Evolutionary conservation across 2,888 invertebrate species (phyloP), one percentile per base, ranked within the genome.

Genomic region (Scaptomyza cyrtandrae): DNA sequence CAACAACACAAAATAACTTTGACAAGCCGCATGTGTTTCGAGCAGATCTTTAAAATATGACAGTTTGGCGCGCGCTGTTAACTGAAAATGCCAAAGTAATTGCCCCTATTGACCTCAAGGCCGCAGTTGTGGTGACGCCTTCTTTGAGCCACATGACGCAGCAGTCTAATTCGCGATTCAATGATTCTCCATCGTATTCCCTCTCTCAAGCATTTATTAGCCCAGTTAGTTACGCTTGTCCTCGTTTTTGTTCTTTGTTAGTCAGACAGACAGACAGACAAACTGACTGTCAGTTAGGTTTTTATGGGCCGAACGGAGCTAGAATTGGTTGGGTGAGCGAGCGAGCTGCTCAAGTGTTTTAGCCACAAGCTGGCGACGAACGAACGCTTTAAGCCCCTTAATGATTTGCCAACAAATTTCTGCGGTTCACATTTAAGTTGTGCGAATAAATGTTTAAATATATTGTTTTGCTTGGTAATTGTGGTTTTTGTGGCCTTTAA

Each of bases 51-150:
- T 37, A 7, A 19, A 33, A 31, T 14, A 14, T 10, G 19, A 0
- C 41, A 43, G 7, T 9, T 11, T 11, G 9, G 10, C 7, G 13
- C 1, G 3, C 2, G 49, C 54, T 44, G 19, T 33, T 24, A 39
- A 53, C 41, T 50, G 31, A 13, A 68, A 66, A 58, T 44, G 59
- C 52, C 45, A 64, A 69, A 74, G 69, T 81, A 84, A 82, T 82
- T 81, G 81, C 72, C 55, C 60, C 63, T 81, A 81, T 82, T 81
- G 81, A 82, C 79, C 84, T 70, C 79, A 68, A 44, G 41, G 71
- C 81, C 84, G 65, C 79, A 81, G 35, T 27, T 81, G 81, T 50
- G 49, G 49, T 10, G 37, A 6, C 45, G 80, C 82, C 64, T 55
- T 48, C 61, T 56, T 45, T 50, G 39, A 27, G 57, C 71, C 65